A percentile compares a stretch with the other conserved stretches of the same genome.
These are phyloP conservation scores for Catamblyrhynchus diadema DNA, from an alignment of 2,797 vertebrate genomes.

Conservation along the genomic window DNA sequence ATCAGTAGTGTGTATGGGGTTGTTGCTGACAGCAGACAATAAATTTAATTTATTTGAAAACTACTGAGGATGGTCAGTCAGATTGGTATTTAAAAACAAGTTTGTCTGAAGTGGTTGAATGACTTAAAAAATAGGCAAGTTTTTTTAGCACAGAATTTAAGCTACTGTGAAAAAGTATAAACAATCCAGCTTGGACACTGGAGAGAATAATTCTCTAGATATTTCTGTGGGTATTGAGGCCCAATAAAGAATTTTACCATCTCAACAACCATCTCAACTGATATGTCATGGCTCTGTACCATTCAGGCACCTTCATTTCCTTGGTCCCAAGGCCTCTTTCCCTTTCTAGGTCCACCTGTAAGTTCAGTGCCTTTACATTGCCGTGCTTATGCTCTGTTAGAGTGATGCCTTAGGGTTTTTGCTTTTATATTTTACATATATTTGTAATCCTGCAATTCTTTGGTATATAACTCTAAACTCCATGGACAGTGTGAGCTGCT, in stretches of 20 bases:
- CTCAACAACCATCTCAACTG: neutral
- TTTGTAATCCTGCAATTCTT: neutral
- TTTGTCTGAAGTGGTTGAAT: neutral
- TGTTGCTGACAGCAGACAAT: neutral
- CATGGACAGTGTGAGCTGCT: rapidly evolving
- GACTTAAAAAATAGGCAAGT: neutral
- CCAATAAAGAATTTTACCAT: neutral
- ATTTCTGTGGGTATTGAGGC: neutral
- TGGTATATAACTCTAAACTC: neutral
- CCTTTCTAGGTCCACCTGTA: neutral
- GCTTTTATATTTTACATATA: neutral
- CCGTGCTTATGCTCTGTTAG: neutral
- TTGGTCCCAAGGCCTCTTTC: neutral
- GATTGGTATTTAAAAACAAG: neutral
- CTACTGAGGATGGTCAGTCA: neutral
- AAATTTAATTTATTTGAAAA: constrained; percentile 7
- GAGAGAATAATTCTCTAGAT: neutral
- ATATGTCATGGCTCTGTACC: neutral
- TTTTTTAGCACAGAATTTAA: neutral
- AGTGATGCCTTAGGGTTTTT: neutral
- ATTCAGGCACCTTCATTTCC: neutral
- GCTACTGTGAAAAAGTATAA: neutral
- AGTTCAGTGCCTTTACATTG: neutral
- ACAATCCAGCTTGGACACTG: neutral
- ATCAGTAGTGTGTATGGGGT: neutral